Conservation (phyloP, 2,113 vertebrate genomes). For the Dasyurus viverrinus region DNA sequence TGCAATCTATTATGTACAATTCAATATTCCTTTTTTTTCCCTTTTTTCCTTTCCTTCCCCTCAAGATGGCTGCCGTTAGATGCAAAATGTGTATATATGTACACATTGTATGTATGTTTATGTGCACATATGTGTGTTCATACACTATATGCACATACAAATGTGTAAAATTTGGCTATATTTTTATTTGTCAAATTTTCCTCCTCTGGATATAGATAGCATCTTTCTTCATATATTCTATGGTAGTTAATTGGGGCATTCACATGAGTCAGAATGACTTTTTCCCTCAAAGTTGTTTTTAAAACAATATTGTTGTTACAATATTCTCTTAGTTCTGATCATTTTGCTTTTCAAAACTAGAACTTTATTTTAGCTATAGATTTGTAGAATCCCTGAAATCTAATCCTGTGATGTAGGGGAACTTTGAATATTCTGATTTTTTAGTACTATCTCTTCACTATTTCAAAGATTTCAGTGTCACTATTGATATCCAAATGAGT, state of each 20-base stretch:
- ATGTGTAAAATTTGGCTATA: neutral
- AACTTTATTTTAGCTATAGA: neutral
- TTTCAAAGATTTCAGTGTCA: neutral
- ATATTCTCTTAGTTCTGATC: neutral
- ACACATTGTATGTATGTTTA: too few relatives aligned
- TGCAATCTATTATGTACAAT: neutral
- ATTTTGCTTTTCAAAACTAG: neutral
- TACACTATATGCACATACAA: neutral
- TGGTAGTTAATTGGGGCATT: neutral
- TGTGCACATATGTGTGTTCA: too few relatives aligned
- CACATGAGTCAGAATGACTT: neutral
- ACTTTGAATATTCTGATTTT: neutral
- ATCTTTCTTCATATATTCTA: neutral
- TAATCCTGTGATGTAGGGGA: neutral
- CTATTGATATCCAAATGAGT: neutral
- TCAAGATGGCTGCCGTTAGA: neutral
- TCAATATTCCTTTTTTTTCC: neutral
- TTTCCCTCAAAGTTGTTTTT: neutral
- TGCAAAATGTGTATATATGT: neutral
- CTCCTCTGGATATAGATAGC: neutral
- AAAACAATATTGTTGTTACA: neutral
- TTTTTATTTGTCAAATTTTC: neutral
- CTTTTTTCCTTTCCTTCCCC: neutral
- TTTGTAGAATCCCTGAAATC: conserved; percentile 6
- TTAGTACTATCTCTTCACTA: neutral